phyloP scores from a whole-genome alignment of 1,140 invertebrate genomes.

The Ephestia elutella region DNA sequence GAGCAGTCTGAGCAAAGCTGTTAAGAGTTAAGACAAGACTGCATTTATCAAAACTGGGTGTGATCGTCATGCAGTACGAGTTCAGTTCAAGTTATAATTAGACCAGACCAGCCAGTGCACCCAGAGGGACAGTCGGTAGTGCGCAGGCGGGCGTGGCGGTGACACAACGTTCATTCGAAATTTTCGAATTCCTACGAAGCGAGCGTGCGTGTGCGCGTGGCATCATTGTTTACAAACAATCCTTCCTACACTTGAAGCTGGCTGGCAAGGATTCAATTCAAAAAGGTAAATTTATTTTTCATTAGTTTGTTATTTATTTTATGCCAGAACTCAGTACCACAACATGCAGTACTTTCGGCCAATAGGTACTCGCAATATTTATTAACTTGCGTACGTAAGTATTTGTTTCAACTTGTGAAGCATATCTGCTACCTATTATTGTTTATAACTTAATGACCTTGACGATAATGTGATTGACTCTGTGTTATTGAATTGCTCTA shows the following conservation, averaged over 20 bases:
- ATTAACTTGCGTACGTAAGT: too few species aligned
- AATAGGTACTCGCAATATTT: too few species aligned
- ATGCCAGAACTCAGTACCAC: too few species aligned
- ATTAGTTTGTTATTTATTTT: too few species aligned
- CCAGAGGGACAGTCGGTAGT: neutral
- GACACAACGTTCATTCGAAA: neutral
- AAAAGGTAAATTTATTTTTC: neutral
- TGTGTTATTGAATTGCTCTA: too few species aligned
- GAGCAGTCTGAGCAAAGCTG: neutral
- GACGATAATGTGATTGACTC: too few species aligned
- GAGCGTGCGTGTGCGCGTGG: conserved; percentile 9
- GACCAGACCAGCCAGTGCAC: neutral
- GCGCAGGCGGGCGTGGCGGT: conserved; percentile 1
- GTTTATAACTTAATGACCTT: too few species aligned
- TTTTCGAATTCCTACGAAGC: neutral
- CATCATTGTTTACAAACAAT: conserved; percentile 16
- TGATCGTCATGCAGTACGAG: neutral
- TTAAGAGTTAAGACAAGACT: neutral
- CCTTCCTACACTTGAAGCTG: neutral
- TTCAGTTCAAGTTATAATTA: conserved; percentile 14
- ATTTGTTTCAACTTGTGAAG: too few species aligned
- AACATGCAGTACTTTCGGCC: too few species aligned
- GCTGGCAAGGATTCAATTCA: neutral
- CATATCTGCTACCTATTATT: too few species aligned
- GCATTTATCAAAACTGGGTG: conserved; percentile 4